Percentiles rank a stretch among this genome's conserved stretches.
Evolutionary conservation across 2,888 invertebrate genomes (phyloP).

Genomic region (Ischnus inquisitorius): DNA sequence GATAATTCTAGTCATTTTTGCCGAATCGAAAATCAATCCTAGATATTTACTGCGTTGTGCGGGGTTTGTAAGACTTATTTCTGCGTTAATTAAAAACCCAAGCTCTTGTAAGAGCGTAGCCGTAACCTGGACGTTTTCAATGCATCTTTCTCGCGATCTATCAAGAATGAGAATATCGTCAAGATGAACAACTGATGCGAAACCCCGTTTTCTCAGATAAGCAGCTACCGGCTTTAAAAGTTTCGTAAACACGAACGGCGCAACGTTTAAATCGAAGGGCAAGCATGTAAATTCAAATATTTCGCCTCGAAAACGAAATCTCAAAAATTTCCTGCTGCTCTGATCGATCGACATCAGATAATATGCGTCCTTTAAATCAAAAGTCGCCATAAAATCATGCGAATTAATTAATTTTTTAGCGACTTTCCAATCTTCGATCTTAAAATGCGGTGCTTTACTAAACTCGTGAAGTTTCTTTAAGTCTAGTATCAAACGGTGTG

Average conservation of each 20-base stretch:
- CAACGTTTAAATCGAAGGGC: constrained; percentile 39
- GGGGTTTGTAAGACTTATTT: constrained; percentile 23
- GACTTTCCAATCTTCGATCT: too few relatives aligned
- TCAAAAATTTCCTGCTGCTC: constrained; percentile 33
- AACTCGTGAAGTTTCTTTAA: too few relatives aligned
- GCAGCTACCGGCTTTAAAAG: constrained; percentile 47
- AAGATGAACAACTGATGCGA: constrained; percentile 39
- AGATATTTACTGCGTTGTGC: constrained; percentile 50
- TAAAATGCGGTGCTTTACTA: too few relatives aligned
- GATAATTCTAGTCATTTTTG: constrained; percentile 37
- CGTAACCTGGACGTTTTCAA: constrained; percentile 37
- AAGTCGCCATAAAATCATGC: too few relatives aligned
- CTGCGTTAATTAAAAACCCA: constrained; percentile 44
- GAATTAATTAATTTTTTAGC: too few relatives aligned
- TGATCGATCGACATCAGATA: constrained; percentile 38
- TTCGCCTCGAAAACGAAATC: constrained; percentile 36
- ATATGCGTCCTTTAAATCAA: constrained; percentile 41
- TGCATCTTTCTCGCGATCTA: constrained; percentile 29
- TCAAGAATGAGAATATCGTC: constrained; percentile 49
- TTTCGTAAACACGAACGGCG: constrained; percentile 40
- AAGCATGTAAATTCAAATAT: constrained; percentile 53
- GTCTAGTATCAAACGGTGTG: too few relatives aligned
- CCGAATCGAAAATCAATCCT: constrained; percentile 44
- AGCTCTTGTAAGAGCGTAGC: constrained; percentile 35
- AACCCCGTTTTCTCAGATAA: constrained; percentile 28